Conservation (phyloP, 2,888 invertebrate species). For the Horisme vitalbata region DNA sequence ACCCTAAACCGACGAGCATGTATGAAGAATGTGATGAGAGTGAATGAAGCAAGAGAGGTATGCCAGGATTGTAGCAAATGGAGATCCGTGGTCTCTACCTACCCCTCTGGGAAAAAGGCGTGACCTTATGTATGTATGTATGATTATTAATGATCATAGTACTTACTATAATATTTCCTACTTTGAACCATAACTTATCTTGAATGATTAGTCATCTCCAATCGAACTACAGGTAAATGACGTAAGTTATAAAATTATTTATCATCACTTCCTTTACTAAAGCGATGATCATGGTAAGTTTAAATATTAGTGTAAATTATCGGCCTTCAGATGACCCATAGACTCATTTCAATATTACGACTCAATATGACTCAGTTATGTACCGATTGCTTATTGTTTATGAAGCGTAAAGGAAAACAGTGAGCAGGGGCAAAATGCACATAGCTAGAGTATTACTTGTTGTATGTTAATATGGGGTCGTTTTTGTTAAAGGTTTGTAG, state of each 20-base stretch:
- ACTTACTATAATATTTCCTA: too few relatives aligned
- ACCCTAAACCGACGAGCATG: too few relatives aligned
- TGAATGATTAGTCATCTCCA: constrained; percentile 20
- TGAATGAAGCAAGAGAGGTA: too few relatives aligned
- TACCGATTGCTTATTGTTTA: constrained; percentile 29
- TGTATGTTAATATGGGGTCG: too few relatives aligned
- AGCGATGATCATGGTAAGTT: constrained; percentile 28
- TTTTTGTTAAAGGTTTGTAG: too few relatives aligned
- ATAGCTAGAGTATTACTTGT: too few relatives aligned
- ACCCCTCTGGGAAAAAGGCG: too few relatives aligned
- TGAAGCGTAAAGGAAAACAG: constrained; percentile 47
- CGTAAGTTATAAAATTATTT: constrained; percentile 34
- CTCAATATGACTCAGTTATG: constrained; percentile 39
- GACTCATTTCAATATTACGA: constrained; percentile 22
- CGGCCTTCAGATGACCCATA: constrained; percentile 8
- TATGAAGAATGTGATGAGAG: too few relatives aligned
- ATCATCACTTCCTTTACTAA: constrained; percentile 38
- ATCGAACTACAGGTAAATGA: constrained; percentile 20
- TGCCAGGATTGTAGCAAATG: too few relatives aligned
- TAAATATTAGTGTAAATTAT: constrained; percentile 20
- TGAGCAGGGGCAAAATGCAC: constrained; percentile 8
- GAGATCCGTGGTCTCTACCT: too few relatives aligned
- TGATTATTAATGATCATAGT: too few relatives aligned
- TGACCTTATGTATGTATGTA: too few relatives aligned
- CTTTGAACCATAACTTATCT: neutral